phyloP scores from a whole-genome alignment of 1,140 invertebrate species.

The Nephila pilipes region DNA sequence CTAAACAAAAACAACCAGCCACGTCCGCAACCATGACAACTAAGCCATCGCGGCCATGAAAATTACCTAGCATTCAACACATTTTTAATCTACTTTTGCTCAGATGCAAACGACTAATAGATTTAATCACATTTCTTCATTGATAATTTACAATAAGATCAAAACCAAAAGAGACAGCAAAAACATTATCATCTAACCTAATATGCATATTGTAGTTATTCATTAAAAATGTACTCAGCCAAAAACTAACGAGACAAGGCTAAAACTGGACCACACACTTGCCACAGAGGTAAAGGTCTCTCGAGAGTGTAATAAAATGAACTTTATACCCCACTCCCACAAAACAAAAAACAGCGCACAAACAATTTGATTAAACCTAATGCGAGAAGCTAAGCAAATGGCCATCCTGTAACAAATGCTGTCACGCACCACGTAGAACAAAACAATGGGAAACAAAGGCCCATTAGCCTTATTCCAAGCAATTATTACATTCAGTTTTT shows the following conservation, averaged over 20 bases:
- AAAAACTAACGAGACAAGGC: background rate
- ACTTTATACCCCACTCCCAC: background rate
- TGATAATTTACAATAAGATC: background rate
- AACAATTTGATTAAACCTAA: constrained; percentile 16
- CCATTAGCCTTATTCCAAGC: constrained; percentile 26
- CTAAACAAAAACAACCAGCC: no score
- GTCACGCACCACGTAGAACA: constrained; percentile 3
- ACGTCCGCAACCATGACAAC: no score
- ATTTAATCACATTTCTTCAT: no score
- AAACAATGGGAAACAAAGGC: constrained; percentile 31
- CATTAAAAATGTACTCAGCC: background rate
- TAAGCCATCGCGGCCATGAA: no score
- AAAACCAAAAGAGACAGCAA: background rate
- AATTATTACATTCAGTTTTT: constrained; percentile 21
- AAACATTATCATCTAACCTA: background rate
- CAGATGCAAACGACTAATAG: no score
- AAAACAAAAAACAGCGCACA: background rate
- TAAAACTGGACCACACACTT: background rate
- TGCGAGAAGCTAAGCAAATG: constrained; percentile 18
- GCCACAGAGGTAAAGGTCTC: background rate
- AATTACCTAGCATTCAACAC: no score
- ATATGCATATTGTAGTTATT: background rate
- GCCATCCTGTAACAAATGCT: constrained; percentile 10
- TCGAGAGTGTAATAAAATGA: background rate
- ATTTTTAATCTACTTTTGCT: no score